Percentiles rank a stretch among this genome's conserved stretches.
Conservation (phyloP, 2,113 vertebrate species). For the Argyrosomus japonicus region DNA sequence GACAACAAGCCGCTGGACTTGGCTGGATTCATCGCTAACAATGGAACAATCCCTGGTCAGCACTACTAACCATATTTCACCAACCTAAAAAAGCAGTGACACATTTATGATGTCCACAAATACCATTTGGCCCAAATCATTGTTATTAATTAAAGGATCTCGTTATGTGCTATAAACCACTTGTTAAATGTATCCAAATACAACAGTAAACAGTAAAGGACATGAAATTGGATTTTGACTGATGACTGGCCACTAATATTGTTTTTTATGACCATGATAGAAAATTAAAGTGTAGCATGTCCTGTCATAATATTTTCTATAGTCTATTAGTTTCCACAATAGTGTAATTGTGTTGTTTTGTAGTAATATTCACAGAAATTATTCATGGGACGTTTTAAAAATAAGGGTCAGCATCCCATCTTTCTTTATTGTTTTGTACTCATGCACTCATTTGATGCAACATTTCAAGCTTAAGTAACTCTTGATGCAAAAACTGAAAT, state of each 20-base stretch:
- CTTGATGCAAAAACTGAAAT: neutral
- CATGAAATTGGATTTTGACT: neutral
- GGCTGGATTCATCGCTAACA: constrained; percentile 96
- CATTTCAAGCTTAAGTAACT: neutral
- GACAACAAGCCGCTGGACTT: constrained; percentile 93
- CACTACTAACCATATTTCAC: neutral
- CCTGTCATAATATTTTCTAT: neutral
- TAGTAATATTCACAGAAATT: neutral
- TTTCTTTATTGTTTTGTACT: neutral
- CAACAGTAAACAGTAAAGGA: neutral
- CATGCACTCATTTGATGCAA: neutral
- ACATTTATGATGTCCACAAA: neutral
- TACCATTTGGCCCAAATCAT: neutral
- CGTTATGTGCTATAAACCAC: neutral
- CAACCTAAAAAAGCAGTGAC: neutral
- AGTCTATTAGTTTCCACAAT: neutral
- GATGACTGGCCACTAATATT: too few species aligned
- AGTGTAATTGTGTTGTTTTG: neutral
- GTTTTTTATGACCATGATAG: neutral
- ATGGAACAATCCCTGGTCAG: constrained; percentile 92
- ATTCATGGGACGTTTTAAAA: neutral
- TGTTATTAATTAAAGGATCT: neutral
- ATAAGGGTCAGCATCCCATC: neutral
- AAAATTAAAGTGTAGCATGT: neutral
- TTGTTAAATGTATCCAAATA: neutral